These are phyloP conservation scores for Epizoanthus ramosus DNA, from an alignment of 92 coral and sea anemone genomes.

Conservation along the genomic window DNA sequence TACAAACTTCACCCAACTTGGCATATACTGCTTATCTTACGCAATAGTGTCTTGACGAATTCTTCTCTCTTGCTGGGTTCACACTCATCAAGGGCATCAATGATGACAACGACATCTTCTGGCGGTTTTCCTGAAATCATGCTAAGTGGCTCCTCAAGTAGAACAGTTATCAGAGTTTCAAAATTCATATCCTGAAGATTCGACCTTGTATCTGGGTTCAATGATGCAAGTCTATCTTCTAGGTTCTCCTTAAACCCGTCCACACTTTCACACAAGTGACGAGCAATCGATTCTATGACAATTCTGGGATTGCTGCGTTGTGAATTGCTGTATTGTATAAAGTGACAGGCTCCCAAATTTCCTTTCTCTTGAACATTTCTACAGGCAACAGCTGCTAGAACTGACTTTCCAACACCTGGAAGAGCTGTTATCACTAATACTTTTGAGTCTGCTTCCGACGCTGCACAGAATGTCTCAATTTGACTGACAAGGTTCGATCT, in stretches of 20 bases:
- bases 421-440: no score
- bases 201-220: not conserved
- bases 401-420: no score
- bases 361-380: no score
- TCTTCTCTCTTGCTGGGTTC: not conserved
- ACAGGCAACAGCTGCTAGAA: no score
- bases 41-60: not conserved
- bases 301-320: no score
- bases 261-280: no score
- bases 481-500: constrained; percentile 16
- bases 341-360: no score
- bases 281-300: no score
- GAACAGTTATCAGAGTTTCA: not conserved
- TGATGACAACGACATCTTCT: not conserved
- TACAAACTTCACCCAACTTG: not conserved
- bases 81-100: not conserved
- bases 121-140: not conserved
- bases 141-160: not conserved
- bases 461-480: not conserved
- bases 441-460: not conserved
- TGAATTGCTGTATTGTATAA: no score
- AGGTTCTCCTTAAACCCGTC: no score
- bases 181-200: not conserved
- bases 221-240: no score
- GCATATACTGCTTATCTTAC: not conserved